A percentile compares a stretch with the other conserved stretches of the same genome.
Conservation (phyloP, 2,888 invertebrate genomes). For the Anodontia alba region DNA sequence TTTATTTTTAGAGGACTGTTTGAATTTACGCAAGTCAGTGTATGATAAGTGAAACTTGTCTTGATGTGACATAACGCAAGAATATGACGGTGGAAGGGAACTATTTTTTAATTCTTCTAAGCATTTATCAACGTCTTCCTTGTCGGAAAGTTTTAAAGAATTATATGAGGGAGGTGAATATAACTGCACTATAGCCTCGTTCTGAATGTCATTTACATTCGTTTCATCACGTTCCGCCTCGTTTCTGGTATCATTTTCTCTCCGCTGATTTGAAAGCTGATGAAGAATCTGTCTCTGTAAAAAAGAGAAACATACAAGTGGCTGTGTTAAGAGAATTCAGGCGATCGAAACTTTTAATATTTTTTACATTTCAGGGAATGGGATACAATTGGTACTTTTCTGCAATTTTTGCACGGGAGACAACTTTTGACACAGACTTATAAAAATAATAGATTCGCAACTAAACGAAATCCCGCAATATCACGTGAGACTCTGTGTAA, state of each 20-base stretch:
- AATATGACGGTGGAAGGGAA: conserved; percentile 50
- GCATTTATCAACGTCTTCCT: background rate
- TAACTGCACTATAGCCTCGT: conserved; percentile 40
- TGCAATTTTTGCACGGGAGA: no score
- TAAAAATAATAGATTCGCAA: no score
- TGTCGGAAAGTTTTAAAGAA: background rate
- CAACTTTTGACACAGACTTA: no score
- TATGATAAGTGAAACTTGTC: conserved; percentile 50
- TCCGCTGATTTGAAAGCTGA: background rate
- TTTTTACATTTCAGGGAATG: no score
- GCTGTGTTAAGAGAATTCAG: no score
- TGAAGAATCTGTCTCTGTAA: conserved; percentile 7
- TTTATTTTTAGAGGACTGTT: background rate
- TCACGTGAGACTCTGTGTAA: no score
- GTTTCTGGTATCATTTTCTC: background rate
- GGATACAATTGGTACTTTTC: no score
- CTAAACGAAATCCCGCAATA: no score
- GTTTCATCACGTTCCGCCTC: background rate
- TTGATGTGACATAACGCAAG: conserved; percentile 54
- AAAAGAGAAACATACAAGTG: background rate
- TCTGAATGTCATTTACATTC: conserved; percentile 25
- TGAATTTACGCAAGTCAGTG: conserved; percentile 20
- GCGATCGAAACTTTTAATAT: no score
- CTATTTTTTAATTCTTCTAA: conserved; percentile 6
- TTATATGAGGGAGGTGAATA: conserved; percentile 56